Conservation (phyloP, 2,888 invertebrate genomes). For the Cephus nigrinus region DNA sequence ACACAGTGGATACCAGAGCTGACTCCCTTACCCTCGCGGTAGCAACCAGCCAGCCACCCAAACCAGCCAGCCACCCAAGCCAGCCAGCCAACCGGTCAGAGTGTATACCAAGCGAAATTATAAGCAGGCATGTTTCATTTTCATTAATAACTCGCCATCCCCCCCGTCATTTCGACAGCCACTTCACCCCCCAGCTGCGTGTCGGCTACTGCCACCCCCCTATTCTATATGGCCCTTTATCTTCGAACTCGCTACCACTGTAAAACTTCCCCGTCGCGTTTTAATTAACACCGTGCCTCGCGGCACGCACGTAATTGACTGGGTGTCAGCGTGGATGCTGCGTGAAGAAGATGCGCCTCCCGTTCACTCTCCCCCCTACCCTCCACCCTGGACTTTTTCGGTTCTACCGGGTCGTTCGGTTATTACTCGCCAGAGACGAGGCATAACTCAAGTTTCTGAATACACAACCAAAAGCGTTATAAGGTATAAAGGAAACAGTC, state of each 20-base stretch:
- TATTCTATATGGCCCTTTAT: background rate
- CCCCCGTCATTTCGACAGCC: background rate
- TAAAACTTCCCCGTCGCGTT: background rate
- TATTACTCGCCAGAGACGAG: background rate
- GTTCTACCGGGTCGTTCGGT: background rate
- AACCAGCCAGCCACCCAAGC: no score
- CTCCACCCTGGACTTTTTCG: background rate
- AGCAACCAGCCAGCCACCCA: background rate
- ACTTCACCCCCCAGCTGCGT: background rate
- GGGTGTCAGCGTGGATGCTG: background rate
- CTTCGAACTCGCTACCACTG: background rate
- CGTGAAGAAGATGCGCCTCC: background rate
- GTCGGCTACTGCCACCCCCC: background rate
- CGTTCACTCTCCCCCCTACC: background rate
- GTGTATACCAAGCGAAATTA: background rate
- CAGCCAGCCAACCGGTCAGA: background rate
- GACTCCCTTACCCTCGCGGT: background rate
- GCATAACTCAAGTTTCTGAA: background rate
- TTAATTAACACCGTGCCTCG: background rate
- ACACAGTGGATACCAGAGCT: background rate
- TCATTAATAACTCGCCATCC: slow-evolving; percentile 10
- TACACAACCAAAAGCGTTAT: background rate
- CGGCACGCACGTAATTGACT: background rate
- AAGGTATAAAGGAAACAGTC: background rate
- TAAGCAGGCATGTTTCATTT: slow-evolving; percentile 11